phyloP scores from a whole-genome alignment of 1,140 invertebrate genomes.

The Babylonia areolata region DNA sequence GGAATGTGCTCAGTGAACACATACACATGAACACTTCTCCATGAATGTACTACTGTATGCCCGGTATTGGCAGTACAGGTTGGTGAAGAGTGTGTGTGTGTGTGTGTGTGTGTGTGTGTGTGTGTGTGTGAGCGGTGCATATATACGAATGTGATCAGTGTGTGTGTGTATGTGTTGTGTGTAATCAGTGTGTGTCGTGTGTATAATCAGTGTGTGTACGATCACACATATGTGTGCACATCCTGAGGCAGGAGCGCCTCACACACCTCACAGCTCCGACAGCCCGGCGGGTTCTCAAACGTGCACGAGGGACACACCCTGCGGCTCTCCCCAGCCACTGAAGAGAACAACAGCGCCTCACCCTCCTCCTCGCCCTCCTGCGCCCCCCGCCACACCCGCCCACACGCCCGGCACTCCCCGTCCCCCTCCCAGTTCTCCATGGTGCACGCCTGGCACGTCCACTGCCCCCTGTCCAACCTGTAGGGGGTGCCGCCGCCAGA shows the following conservation, averaged over 20 bases:
- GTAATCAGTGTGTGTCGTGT: too few species aligned
- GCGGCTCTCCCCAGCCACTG: slow-evolving; percentile 32
- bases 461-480: slow-evolving; percentile 34
- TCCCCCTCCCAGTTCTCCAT: slow-evolving; percentile 19
- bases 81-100: too few species aligned
- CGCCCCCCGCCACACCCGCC: slow-evolving; percentile 20
- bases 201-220: background rate
- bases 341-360: background rate
- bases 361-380: too few species aligned
- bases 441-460: slow-evolving; percentile 34
- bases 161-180: too few species aligned
- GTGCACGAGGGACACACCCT: slow-evolving; percentile 35
- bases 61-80: too few species aligned
- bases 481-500: background rate
- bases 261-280: slow-evolving; percentile 26
- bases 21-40: too few species aligned
- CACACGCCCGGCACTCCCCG: slow-evolving; percentile 30
- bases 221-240: slow-evolving; percentile 38
- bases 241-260: slow-evolving; percentile 6
- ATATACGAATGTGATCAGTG: too few species aligned
- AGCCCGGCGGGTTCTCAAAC: slow-evolving; percentile 25
- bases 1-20: too few species aligned
- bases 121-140: too few species aligned
- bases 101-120: too few species aligned
- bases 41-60: too few species aligned